phyloP scores from a whole-genome alignment of 2,888 invertebrate genomes.

The Tachina lurida region DNA sequence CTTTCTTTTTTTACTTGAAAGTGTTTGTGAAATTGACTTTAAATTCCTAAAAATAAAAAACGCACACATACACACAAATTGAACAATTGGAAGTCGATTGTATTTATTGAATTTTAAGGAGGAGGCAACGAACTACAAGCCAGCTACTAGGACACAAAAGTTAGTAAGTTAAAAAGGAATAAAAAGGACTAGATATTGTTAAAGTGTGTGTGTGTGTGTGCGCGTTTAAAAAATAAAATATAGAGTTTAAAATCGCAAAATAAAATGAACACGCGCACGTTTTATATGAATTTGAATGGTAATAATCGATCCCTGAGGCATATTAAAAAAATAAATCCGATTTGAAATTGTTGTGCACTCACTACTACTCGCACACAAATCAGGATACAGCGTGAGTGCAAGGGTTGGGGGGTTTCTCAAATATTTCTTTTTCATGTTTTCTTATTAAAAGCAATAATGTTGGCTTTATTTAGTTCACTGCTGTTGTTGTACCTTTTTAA shows the following conservation, averaged over 20 bases:
- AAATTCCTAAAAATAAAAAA: conserved; percentile 81
- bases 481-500: conserved; percentile 23
- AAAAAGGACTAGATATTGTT: conserved; percentile 62
- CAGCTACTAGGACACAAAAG: conserved; percentile 4
- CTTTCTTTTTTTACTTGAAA: conserved; percentile 72
- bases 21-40: conserved; percentile 79
- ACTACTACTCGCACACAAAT: conserved; percentile 22
- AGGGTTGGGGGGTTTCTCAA: neutral
- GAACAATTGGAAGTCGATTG: neutral
- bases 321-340: conserved; percentile 83
- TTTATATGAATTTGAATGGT: conserved; percentile 83
- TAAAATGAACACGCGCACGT: conserved; percentile 79
- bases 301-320: conserved; percentile 83
- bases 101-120: conserved; percentile 44
- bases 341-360: conserved; percentile 77
- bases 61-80: conserved; percentile 65
- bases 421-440: neutral
- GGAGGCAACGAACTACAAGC: conserved; percentile 34
- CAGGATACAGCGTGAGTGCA: neutral
- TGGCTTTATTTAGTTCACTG: neutral
- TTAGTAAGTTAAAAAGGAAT: conserved; percentile 33
- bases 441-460: conserved; percentile 1
- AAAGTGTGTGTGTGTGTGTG: neutral
- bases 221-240: neutral
- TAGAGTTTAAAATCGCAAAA: conserved; percentile 77